These are phyloP conservation scores for Benthochromis sp. DNA, from an alignment of 2,113 vertebrate species.

Conservation along the genomic window DNA sequence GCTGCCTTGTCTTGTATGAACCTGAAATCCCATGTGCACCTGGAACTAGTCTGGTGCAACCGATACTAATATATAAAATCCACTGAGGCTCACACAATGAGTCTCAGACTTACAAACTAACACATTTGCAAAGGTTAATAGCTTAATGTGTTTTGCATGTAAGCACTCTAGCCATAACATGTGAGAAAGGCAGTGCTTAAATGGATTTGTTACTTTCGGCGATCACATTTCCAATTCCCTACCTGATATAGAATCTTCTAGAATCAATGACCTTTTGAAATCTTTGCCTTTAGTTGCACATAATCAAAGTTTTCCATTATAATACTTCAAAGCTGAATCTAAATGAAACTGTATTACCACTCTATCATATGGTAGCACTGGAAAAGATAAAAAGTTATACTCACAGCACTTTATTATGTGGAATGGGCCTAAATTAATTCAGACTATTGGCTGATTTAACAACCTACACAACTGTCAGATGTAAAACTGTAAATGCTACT, in stretches of 20 bases:
- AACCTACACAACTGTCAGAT: background rate
- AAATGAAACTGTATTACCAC: background rate
- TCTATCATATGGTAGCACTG: background rate
- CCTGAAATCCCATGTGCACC: slow-evolving; percentile 19
- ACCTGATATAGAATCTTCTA: background rate
- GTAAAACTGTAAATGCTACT: background rate
- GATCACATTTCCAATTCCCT: background rate
- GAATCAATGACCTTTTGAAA: background rate
- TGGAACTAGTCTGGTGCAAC: background rate
- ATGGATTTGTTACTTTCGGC: background rate
- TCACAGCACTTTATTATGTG: background rate
- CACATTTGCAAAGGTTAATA: background rate
- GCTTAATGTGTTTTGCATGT: background rate
- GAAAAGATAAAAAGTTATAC: background rate
- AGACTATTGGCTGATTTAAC: background rate
- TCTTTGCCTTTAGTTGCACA: background rate
- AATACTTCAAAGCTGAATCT: background rate
- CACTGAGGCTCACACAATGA: background rate
- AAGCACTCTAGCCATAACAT: background rate
- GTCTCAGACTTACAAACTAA: background rate
- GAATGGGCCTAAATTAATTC: background rate
- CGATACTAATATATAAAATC: background rate
- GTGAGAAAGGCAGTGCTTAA: background rate
- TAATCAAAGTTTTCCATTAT: background rate
- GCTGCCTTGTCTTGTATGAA: background rate